Evolutionary conservation across 2,113 vertebrate genomes (phyloP), one percentile per base, ranked within the genome.

Genomic region (Rhombomys opimus): DNA sequence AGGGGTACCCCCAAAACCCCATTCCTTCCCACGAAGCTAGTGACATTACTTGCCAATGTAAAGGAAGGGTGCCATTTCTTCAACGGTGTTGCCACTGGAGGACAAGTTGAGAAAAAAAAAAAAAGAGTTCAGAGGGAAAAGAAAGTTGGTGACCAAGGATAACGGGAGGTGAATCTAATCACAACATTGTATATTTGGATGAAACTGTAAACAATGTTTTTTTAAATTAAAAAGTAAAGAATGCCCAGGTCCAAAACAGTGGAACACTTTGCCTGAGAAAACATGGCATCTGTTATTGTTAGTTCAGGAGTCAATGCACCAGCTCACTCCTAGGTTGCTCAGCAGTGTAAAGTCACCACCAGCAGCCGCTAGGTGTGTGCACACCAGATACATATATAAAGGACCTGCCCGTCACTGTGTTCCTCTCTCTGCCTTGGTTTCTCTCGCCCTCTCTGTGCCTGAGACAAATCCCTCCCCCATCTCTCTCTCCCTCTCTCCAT

Each of bases 271-370:
- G 13, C 23, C 35, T 7, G 23, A 90, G 68, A 50, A 65, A 12
- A 2, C 5, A 0, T 0, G 22, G 2, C 52, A 5, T 0, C 0
- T 3, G 7, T 2, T 0, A 3, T 46, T 46, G 46, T 46, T 46
- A 46, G 46, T 46, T 4, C 46, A 46, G 4, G 46, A 46, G 46
- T 46, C 46, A 5, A 46, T 46, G 46, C 46, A 46, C 41, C 41
- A 46, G 41, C 41, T 46, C 41, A 46, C 41, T 46, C 41, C 41
- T 46, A 46, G 41, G 41, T 46, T 46, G 41, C 41, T 46, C 41
- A 46, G 41, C 41, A 46, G 4, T 46, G 41, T 46, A 4, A 46
- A 46, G 41, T 46, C 41, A 46, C 41, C 41, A 46, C 2, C 41
- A 46, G 46, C 46, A 46, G 46, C 46, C 46, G 46, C 46, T 46